These are phyloP conservation scores for Pardosa pseudoannulata DNA, from an alignment of 2,888 invertebrate species.

Conservation along the genomic window DNA sequence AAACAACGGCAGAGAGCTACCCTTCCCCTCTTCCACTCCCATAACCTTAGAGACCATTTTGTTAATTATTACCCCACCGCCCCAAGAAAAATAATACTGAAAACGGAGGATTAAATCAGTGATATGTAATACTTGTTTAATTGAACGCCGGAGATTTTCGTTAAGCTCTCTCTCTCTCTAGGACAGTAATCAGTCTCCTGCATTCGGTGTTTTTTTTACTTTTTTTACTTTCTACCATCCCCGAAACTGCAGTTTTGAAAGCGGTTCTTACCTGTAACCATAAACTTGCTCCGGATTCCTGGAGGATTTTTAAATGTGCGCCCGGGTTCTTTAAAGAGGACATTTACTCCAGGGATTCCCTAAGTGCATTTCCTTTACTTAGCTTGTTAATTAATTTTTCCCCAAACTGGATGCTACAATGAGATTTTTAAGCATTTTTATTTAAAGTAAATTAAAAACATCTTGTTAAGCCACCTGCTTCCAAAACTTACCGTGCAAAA, in stretches of 20 bases:
- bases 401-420: slow-evolving; percentile 36
- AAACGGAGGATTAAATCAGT: slow-evolving; percentile 18
- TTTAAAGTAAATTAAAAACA: slow-evolving; percentile 62
- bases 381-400: slow-evolving; percentile 67
- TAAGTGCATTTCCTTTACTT: slow-evolving; percentile 64
- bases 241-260: neutral
- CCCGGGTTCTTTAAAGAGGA: neutral
- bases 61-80: slow-evolving; percentile 38
- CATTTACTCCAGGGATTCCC: neutral
- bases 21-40: neutral
- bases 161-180: too few species aligned
- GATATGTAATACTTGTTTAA: slow-evolving; percentile 71
- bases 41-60: slow-evolving; percentile 38
- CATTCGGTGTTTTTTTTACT: slow-evolving; percentile 8
- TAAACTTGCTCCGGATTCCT: slow-evolving; percentile 33
- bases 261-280: slow-evolving; percentile 35
- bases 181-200: too few species aligned
- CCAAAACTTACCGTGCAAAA: neutral
- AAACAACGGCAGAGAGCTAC: neutral
- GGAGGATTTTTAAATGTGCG: slow-evolving; percentile 9
- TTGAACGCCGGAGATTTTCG: slow-evolving; percentile 22
- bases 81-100: slow-evolving; percentile 13
- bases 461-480: slow-evolving; percentile 28
- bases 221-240: neutral
- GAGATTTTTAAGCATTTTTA: slow-evolving; percentile 58